These are phyloP conservation scores for Venturia canescens DNA, from an alignment of 1,140 invertebrate species.

Conservation along the genomic window DNA sequence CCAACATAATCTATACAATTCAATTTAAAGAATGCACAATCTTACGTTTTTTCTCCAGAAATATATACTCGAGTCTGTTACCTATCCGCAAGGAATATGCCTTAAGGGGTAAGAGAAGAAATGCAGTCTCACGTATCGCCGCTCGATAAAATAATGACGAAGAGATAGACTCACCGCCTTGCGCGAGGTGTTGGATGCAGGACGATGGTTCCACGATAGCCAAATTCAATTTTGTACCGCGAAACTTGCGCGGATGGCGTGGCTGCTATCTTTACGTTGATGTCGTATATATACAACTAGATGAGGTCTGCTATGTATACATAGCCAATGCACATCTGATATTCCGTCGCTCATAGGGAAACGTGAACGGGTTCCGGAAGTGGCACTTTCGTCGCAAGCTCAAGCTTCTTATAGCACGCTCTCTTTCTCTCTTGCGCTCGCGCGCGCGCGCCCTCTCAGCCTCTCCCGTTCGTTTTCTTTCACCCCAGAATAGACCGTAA, in stretches of 20 bases:
- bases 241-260: slow-evolving; percentile 29
- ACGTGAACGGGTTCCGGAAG: slow-evolving; percentile 34
- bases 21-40: background rate
- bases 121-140: slow-evolving; percentile 29
- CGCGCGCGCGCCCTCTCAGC: background rate
- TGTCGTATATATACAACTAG: slow-evolving; percentile 16
- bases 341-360: slow-evolving; percentile 28
- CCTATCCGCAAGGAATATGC: background rate
- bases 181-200: background rate
- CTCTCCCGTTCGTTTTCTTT: background rate
- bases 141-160: slow-evolving; percentile 43
- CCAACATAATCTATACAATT: background rate
- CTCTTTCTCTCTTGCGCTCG: background rate
- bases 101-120: background rate
- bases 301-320: background rate
- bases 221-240: slow-evolving; percentile 41
- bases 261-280: slow-evolving; percentile 22
- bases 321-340: slow-evolving; percentile 29
- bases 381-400: slow-evolving; percentile 11
- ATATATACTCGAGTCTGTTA: background rate
- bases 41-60: background rate
- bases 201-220: slow-evolving; percentile 18
- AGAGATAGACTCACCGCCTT: background rate
- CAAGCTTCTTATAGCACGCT: background rate
- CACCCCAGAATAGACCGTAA: background rate